Percentiles rank a stretch among this genome's conserved stretches.
Evolutionary conservation across 2,888 invertebrate species (phyloP).

Genomic region (Cetonia aurata): DNA sequence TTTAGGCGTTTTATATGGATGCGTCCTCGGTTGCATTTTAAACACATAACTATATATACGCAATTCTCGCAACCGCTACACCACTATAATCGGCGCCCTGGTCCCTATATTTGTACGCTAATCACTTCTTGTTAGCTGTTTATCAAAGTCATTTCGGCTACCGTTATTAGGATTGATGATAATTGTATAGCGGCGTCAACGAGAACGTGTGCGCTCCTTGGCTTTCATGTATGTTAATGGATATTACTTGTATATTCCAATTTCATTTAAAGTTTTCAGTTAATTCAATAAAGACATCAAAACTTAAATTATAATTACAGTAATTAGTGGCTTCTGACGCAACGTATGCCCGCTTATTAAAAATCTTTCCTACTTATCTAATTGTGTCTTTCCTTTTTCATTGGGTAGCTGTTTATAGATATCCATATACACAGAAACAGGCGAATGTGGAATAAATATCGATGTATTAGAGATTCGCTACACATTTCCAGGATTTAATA

Average conservation of each 20-base stretch:
- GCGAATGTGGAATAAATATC: too few relatives aligned
- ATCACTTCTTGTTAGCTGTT: conserved; percentile 50
- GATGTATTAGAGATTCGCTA: too few relatives aligned
- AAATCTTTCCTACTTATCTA: too few relatives aligned
- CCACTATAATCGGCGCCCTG: conserved; percentile 7
- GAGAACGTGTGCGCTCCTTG: conserved; percentile 44
- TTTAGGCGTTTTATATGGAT: conserved; percentile 38
- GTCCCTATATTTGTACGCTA: conserved; percentile 39
- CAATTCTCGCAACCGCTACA: conserved; percentile 8
- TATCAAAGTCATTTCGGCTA: conserved; percentile 54
- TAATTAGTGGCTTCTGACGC: conserved; percentile 10
- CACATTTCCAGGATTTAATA: too few relatives aligned
- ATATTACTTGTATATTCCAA: conserved; percentile 46
- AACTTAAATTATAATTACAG: conserved; percentile 31
- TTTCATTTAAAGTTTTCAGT: conserved; percentile 43
- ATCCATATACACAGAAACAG: too few relatives aligned
- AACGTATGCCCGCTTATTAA: too few relatives aligned
- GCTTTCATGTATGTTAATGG: conserved; percentile 51
- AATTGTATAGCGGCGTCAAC: conserved; percentile 50
- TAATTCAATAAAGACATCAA: conserved; percentile 42
- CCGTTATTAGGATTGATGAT: conserved; percentile 55
- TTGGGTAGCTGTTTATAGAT: too few relatives aligned
- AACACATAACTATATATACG: conserved; percentile 24
- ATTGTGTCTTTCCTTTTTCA: too few relatives aligned
- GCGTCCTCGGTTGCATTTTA: conserved; percentile 44